These are phyloP conservation scores for Corythaixoides concolor DNA, from an alignment of 2,113 vertebrate genomes.

Conservation along the genomic window DNA sequence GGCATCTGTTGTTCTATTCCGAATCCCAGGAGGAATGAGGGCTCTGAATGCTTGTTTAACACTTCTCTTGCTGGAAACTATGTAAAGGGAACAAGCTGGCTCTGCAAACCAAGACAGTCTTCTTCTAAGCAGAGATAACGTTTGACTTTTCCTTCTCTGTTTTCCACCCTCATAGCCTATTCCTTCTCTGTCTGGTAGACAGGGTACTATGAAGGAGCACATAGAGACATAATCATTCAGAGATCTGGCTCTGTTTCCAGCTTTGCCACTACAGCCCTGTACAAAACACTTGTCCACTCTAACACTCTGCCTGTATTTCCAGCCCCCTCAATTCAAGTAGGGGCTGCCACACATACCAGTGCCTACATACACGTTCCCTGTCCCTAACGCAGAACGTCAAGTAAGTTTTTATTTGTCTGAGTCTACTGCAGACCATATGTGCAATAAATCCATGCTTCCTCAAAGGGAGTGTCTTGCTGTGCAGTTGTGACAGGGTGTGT, in stretches of 20 bases:
- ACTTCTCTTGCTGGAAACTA: not conserved
- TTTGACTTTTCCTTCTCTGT: not conserved
- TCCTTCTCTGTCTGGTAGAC: not conserved
- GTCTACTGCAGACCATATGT: not conserved
- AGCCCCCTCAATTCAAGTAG: not conserved
- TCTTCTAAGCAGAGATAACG: not conserved
- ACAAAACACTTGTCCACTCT: not conserved
- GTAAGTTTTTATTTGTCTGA: not conserved
- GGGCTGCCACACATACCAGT: not conserved
- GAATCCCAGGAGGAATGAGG: not conserved
- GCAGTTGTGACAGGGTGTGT: not conserved
- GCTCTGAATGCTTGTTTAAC: constrained; percentile 7
- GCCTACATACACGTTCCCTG: not conserved
- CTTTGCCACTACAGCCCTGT: not conserved
- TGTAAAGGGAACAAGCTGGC: not conserved
- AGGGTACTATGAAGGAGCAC: not conserved
- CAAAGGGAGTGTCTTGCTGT: not conserved
- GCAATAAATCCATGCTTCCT: not conserved
- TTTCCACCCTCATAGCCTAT: not conserved
- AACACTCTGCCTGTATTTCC: not conserved
- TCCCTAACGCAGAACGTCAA: not conserved
- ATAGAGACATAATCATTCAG: not conserved
- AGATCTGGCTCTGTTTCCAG: not conserved
- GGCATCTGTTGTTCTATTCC: constrained; percentile 3
- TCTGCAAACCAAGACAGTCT: not conserved